A percentile compares a stretch with the other conserved stretches of the same genome.
These are phyloP conservation scores for Chelonus formosanus DNA, from an alignment of 2,888 invertebrate genomes.

Conservation along the genomic window DNA sequence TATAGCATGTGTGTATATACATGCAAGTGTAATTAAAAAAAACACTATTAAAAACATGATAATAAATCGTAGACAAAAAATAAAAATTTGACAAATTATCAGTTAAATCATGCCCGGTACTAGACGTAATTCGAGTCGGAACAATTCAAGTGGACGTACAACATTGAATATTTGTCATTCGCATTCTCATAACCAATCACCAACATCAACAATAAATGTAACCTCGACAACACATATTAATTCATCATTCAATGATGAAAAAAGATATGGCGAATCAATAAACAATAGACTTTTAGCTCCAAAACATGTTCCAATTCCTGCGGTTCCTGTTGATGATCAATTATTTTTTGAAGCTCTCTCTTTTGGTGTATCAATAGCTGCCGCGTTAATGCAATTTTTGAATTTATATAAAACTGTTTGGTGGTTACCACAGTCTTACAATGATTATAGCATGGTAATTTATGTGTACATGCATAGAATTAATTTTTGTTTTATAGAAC, in stretches of 20 bases:
- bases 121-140: constrained; percentile 56
- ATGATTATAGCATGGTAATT: constrained; percentile 85
- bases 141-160: constrained; percentile 59
- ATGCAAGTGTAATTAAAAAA: too few relatives aligned
- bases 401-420: constrained; percentile 95
- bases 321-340: constrained; percentile 80
- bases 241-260: constrained; percentile 48
- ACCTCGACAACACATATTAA: constrained; percentile 22
- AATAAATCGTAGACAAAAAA: too few relatives aligned
- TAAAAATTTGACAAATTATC: too few relatives aligned
- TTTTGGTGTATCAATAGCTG: constrained; percentile 80
- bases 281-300: constrained; percentile 69
- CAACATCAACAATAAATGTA: constrained; percentile 4
- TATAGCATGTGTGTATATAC: too few relatives aligned
- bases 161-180: constrained; percentile 52
- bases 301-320: constrained; percentile 84
- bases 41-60: too few relatives aligned
- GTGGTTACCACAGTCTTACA: constrained; percentile 96
- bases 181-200: neutral
- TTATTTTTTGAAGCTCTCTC: constrained; percentile 87
- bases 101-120: constrained; percentile 55
- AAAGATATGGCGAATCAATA: constrained; percentile 49
- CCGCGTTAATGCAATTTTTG: constrained; percentile 88
- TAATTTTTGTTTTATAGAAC: constrained; percentile 30
- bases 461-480: constrained; percentile 1